A percentile compares a stretch with the other conserved stretches of the same genome.
phyloP scores from a whole-genome alignment of 2,113 vertebrate species.

The Lagopus leucura region DNA sequence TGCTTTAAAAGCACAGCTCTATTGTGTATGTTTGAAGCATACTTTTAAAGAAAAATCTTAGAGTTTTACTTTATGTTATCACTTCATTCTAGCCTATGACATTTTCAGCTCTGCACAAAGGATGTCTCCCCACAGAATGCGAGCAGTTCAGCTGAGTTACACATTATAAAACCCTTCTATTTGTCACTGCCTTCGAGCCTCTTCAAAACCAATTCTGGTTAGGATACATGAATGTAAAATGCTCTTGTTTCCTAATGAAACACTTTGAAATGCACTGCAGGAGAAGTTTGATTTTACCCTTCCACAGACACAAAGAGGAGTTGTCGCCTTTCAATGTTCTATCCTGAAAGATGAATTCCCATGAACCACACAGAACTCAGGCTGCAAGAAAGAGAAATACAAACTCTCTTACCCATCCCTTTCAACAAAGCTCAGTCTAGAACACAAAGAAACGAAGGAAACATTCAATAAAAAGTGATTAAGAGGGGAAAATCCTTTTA shows the following conservation, averaged over 20 bases:
- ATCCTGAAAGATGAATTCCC: constrained; percentile 46
- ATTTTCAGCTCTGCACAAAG: constrained; percentile 66
- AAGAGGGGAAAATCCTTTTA: constrained; percentile 54
- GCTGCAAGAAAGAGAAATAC: constrained; percentile 45
- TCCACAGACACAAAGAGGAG: constrained; percentile 52
- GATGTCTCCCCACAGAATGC: constrained; percentile 34
- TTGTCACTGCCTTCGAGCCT: constrained; percentile 63
- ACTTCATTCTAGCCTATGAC: constrained; percentile 39
- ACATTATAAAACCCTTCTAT: constrained; percentile 55
- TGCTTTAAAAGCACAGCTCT: constrained; percentile 52
- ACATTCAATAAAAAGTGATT: constrained; percentile 36
- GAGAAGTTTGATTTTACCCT: constrained; percentile 57
- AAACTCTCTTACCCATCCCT: constrained; percentile 19
- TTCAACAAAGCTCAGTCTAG: constrained; percentile 31
- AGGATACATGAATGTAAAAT: constrained; percentile 55
- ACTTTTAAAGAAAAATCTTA: constrained; percentile 48
- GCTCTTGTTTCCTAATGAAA: constrained; percentile 56
- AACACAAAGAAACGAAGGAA: constrained; percentile 27
- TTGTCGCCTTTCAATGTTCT: constrained; percentile 54
- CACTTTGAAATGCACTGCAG: constrained; percentile 38
- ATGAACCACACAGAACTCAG: constrained; percentile 28
- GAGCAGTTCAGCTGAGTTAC: constrained; percentile 31
- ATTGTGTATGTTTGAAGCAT: constrained; percentile 20
- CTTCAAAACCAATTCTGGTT: constrained; percentile 59
- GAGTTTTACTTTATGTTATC: constrained; percentile 47